phyloP scores from a whole-genome alignment of 35 echinoderm and acorn worm genomes.

The Apostichopus parvimensis region DNA sequence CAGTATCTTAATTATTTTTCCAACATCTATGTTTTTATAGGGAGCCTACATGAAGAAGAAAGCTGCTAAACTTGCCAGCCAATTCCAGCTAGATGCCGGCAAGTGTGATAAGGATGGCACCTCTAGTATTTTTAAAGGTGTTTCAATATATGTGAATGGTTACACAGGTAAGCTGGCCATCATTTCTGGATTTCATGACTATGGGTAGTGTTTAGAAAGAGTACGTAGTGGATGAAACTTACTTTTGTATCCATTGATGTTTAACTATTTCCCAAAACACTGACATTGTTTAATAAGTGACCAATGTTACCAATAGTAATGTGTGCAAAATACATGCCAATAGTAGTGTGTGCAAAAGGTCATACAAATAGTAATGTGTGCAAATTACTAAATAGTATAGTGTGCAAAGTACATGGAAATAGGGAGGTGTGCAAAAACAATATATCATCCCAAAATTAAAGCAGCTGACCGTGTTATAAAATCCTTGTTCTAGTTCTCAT shows the following conservation, averaged over 20 bases:
- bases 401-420: too few relatives aligned
- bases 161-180: conserved; percentile 69
- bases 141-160: conserved; percentile 89
- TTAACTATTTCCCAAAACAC: neutral
- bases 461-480: too few relatives aligned
- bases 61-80: conserved; percentile 73
- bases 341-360: too few relatives aligned
- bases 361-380: too few relatives aligned
- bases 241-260: neutral
- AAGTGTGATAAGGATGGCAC: conserved; percentile 24
- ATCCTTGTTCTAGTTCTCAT: too few relatives aligned
- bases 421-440: too few relatives aligned
- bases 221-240: neutral
- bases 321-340: too few relatives aligned
- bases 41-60: conserved; percentile 84
- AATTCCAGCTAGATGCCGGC: conserved; percentile 58
- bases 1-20: too few relatives aligned
- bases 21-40: conserved; percentile 5
- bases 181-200: neutral
- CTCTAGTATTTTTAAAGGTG: conserved; percentile 74
- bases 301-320: neutral
- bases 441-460: too few relatives aligned
- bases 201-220: neutral
- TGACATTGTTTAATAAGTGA: neutral
- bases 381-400: too few relatives aligned